Evolutionary conservation across 92 coral and sea anemone genomes (phyloP), one percentile per base, ranked within the genome.

Genomic region (Palythoa caribaeorum): DNA sequence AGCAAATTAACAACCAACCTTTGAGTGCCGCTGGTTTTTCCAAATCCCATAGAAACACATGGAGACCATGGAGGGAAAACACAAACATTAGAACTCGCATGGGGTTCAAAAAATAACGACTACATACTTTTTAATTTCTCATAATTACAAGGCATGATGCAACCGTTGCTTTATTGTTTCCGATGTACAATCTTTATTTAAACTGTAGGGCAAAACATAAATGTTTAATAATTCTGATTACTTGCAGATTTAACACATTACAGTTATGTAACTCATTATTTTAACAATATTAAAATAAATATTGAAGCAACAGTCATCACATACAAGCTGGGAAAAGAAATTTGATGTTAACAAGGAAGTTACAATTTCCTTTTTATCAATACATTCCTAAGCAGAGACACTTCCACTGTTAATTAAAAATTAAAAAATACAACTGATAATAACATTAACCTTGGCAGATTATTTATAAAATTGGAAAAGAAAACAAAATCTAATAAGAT

Each of bases 1-100:
- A 40, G 85, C 76, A 81, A 81, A 17, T 10, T 65, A 21, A 47
- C 20, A 81, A 81, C 86, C 57, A 81, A 81, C 86, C 86, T 81
- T 81, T 81, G 86, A 47, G 86, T 37, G 19, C 76, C 86, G 44
- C 86, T 81, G 86, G 75, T 81, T 81, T 81, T 53, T 59, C 86
- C 86, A 68, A 65, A 44, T 81, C 75, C 76, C 19, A 40, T 40
- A 81, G 86, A 71, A 81, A 81, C 76, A 44, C 86, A 76, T 47
- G 9, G 72, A 7, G 54, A 47, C 14, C 86, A 81, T 81, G 73
- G 76, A 81, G 86, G 86, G 62, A 81, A 81, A 81, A 81, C 19
- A 81, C 55, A 50, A 81, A 20, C 21, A 81, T 81, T 81, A 81
- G 86, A 81, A 81, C 35, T 40, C 37, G 66, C 60, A 51, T 12